A percentile compares a stretch with the other conserved stretches of the same genome.
phyloP scores from a whole-genome alignment of 2,888 invertebrate species.

The Acronicta alni region DNA sequence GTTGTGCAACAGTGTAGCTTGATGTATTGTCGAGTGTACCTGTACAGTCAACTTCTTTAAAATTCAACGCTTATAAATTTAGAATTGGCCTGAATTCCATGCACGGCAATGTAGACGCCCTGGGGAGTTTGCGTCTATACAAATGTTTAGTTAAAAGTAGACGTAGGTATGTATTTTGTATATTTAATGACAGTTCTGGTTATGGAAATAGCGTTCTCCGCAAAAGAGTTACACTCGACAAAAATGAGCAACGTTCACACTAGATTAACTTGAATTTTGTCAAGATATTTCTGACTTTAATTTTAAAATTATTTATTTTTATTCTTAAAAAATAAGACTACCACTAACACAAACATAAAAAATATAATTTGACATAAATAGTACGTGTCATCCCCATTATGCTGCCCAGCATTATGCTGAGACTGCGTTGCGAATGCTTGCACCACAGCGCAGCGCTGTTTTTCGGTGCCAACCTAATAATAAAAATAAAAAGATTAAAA shows the following conservation, averaged over 20 bases:
- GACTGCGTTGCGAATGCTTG: too few species aligned
- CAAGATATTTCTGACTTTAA: background rate
- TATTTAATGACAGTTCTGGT: slow-evolving; percentile 24
- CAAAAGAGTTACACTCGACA: slow-evolving; percentile 26
- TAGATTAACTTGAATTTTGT: slow-evolving; percentile 20
- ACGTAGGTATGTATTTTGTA: slow-evolving; percentile 19
- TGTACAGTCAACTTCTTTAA: slow-evolving; percentile 44
- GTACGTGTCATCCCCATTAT: too few species aligned
- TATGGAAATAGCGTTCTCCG: slow-evolving; percentile 25
- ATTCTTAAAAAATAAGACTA: too few species aligned
- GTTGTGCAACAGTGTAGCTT: too few species aligned
- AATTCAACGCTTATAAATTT: slow-evolving; percentile 59
- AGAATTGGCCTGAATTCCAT: slow-evolving; percentile 48
- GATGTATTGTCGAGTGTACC: too few species aligned
- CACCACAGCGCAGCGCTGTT: too few species aligned
- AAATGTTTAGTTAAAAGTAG: slow-evolving; percentile 54
- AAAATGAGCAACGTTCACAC: slow-evolving; percentile 38
- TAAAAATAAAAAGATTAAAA: too few species aligned
- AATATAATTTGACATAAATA: too few species aligned
- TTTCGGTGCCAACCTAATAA: too few species aligned
- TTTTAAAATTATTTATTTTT: too few species aligned
- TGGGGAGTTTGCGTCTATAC: slow-evolving; percentile 40
- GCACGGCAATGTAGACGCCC: slow-evolving; percentile 27
- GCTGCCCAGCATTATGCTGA: too few species aligned
- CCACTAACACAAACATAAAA: too few species aligned